These are phyloP conservation scores for Morbakka virulenta DNA, from an alignment of 30 jellyfish, hydroid and myxozoan species.

Conservation along the genomic window DNA sequence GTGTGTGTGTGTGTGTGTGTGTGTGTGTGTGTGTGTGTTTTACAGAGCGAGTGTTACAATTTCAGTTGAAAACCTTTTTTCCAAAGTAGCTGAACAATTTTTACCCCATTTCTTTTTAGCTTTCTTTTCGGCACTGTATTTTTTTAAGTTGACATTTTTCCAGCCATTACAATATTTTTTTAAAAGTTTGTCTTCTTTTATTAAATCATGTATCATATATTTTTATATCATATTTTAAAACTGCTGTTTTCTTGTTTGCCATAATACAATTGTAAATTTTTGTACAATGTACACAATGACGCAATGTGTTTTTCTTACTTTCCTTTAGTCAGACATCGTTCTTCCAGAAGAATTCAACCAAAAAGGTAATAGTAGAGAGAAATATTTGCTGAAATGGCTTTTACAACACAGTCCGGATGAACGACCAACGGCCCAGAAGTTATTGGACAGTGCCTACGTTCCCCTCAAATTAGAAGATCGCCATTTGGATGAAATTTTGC, in stretches of 20 bases:
- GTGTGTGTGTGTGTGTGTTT: too few species aligned
- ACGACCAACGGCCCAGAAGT: conserved; percentile 84
- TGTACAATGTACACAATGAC: neutral
- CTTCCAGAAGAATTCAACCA: conserved; percentile 78
- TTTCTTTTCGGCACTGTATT: too few species aligned
- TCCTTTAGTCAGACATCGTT: conserved; percentile 54
- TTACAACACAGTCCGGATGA: conserved; percentile 70
- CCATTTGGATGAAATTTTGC: conserved; percentile 78
- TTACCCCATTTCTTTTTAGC: too few species aligned
- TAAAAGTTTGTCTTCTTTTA: neutral
- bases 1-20: too few species aligned
- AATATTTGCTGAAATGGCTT: conserved; percentile 64
- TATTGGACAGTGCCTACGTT: conserved; percentile 82
- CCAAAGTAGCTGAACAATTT: too few species aligned
- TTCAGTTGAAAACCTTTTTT: too few species aligned
- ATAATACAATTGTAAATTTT: neutral
- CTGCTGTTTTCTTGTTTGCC: too few species aligned
- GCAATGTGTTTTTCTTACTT: neutral
- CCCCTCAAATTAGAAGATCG: conserved; percentile 89
- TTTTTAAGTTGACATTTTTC: too few species aligned
- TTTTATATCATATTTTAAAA: too few species aligned
- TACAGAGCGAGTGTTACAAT: too few species aligned
- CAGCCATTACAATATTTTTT: too few species aligned
- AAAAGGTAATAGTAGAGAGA: conserved; percentile 46
- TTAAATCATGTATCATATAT: too few species aligned